phyloP scores from a whole-genome alignment of 2,888 invertebrate species.

The Pilophorus perplexus region DNA sequence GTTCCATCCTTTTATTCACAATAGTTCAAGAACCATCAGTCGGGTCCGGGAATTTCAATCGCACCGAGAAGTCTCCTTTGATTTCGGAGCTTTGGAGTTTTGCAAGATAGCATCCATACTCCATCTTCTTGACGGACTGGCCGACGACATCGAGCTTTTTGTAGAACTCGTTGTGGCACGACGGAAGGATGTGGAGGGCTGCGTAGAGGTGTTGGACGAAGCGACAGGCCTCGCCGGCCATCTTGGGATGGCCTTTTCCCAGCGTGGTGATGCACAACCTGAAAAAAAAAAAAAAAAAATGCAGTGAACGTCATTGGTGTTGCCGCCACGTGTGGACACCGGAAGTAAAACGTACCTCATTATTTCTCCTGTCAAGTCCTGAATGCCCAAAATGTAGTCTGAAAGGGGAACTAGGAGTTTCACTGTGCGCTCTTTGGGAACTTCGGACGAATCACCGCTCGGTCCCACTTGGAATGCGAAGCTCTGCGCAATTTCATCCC shows the following conservation, averaged over 20 bases:
- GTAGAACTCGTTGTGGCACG: slow-evolving; percentile 58
- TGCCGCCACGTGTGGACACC: too few relatives aligned
- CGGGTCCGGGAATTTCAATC: too few relatives aligned
- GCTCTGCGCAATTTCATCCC: slow-evolving; percentile 59
- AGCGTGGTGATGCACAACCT: slow-evolving; percentile 71
- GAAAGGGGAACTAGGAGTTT: slow-evolving; percentile 39
- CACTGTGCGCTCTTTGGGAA: neutral
- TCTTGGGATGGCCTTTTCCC: slow-evolving; percentile 69
- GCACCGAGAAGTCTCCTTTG: too few relatives aligned
- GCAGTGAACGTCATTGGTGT: too few relatives aligned
- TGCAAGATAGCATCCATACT: slow-evolving; percentile 77
- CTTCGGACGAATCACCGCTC: neutral
- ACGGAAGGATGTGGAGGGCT: slow-evolving; percentile 58
- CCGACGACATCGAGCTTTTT: slow-evolving; percentile 70
- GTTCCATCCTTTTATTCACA: too few relatives aligned
- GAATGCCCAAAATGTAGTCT: slow-evolving; percentile 65
- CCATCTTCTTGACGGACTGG: slow-evolving; percentile 77
- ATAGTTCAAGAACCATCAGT: too few relatives aligned
- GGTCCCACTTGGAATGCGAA: slow-evolving; percentile 10
- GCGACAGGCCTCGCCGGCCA: slow-evolving; percentile 68
- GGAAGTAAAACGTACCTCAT: slow-evolving; percentile 64
- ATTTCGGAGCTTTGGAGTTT: slow-evolving; percentile 63
- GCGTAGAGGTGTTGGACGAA: slow-evolving; percentile 67
- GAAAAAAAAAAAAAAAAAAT: neutral
- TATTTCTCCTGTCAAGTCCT: slow-evolving; percentile 84